Conservation (phyloP, 2,888 invertebrate species). For the Hemithea aestivaria region DNA sequence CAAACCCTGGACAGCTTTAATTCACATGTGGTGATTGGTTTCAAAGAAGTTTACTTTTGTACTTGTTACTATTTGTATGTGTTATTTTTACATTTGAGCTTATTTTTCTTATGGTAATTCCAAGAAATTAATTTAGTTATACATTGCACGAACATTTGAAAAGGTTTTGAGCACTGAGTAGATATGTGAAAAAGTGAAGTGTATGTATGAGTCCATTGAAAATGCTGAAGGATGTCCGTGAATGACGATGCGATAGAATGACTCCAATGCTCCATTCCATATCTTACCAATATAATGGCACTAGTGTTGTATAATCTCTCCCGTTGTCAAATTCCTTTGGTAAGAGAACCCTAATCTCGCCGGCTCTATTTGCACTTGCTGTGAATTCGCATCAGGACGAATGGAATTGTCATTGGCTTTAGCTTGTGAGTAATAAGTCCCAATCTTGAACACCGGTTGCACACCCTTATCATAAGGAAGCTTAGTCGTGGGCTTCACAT, state of each 20-base stretch:
- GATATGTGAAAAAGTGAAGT: slow-evolving; percentile 15
- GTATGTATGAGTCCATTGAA: slow-evolving; percentile 27
- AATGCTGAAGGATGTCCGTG: slow-evolving; percentile 29
- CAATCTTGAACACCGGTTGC: slow-evolving; percentile 66
- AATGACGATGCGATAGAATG: slow-evolving; percentile 40
- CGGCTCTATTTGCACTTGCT: slow-evolving; percentile 71
- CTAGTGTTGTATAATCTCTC: slow-evolving; percentile 53
- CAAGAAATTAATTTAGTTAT: no score
- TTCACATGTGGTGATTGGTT: no score
- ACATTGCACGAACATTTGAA: slow-evolving; percentile 2
- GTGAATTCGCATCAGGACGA: slow-evolving; percentile 70
- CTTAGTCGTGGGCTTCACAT: slow-evolving; percentile 74
- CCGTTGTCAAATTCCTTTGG: slow-evolving; percentile 65
- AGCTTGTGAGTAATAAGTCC: slow-evolving; percentile 67
- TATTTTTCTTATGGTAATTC: no score
- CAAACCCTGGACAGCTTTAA: no score
- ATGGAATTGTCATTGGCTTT: slow-evolving; percentile 70
- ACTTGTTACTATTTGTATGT: no score
- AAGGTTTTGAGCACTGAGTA: slow-evolving; percentile 8
- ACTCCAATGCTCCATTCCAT: slow-evolving; percentile 40
- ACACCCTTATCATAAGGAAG: slow-evolving; percentile 65
- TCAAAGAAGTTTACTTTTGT: no score
- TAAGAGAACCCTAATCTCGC: slow-evolving; percentile 62
- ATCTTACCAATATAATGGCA: slow-evolving; percentile 69
- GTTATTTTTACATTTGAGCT: no score